Percentiles rank a stretch among this genome's conserved stretches.
Evolutionary conservation across 2,797 vertebrate species (phyloP).

Genomic region (Hyperoplus immaculatus): DNA sequence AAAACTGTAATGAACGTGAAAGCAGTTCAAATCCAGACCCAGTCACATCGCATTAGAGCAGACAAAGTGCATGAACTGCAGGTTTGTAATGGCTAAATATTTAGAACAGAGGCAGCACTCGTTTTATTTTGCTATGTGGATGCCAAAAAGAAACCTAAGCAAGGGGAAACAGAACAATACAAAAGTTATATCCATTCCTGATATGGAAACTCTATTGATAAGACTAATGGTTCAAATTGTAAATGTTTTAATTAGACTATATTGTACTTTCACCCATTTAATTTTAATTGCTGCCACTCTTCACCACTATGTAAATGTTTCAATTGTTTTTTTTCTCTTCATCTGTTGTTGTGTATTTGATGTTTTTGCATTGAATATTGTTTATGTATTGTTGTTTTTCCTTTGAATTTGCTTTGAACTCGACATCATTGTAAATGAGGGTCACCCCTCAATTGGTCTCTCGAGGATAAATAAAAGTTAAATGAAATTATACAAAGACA

Average conservation of each 20-base stretch:
- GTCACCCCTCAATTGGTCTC: too few relatives aligned
- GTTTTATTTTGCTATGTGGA: slow-evolving; percentile 63
- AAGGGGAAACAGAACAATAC: slow-evolving; percentile 49
- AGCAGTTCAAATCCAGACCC: slow-evolving; percentile 63
- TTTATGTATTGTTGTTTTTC: too few relatives aligned
- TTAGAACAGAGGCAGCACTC: slow-evolving; percentile 69
- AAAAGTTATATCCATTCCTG: slow-evolving; percentile 48
- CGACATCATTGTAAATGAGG: too few relatives aligned
- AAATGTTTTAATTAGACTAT: too few relatives aligned
- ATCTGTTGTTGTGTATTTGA: too few relatives aligned
- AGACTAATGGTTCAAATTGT: slow-evolving; percentile 18
- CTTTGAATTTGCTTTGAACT: too few relatives aligned
- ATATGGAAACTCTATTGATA: slow-evolving; percentile 31
- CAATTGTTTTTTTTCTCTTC: too few relatives aligned
- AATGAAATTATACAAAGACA: slow-evolving; percentile 17
- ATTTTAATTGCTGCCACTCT: too few relatives aligned
- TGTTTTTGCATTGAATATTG: too few relatives aligned
- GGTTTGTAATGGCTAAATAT: slow-evolving; percentile 71
- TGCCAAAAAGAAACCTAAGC: slow-evolving; percentile 57
- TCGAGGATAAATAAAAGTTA: too few relatives aligned
- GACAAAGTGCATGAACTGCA: slow-evolving; percentile 60
- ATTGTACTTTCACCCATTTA: too few relatives aligned
- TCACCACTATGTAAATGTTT: too few relatives aligned
- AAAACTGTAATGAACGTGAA: slow-evolving; percentile 65
- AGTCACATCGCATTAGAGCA: slow-evolving; percentile 70